Evolutionary conservation across 1,140 invertebrate genomes (phyloP).

Genomic region (Drosophila pruinosa): DNA sequence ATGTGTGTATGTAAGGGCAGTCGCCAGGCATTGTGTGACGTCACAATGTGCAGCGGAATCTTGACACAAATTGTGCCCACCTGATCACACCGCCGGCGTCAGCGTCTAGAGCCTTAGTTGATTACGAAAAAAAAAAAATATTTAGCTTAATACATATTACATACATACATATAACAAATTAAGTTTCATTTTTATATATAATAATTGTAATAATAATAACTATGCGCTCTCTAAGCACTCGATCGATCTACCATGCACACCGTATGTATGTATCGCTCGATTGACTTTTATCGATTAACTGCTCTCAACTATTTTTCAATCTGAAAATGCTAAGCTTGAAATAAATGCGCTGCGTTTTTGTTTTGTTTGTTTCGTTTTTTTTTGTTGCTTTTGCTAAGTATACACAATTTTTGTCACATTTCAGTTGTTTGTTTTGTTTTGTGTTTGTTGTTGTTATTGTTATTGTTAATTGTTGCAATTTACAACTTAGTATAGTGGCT

Average conservation of each 20-base stretch:
- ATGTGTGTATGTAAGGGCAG: slow-evolving; percentile 32
- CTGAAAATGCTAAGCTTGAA: slow-evolving; percentile 37
- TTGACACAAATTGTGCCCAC: too few relatives aligned
- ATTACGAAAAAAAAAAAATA: slow-evolving; percentile 3
- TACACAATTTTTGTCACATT: slow-evolving; percentile 38
- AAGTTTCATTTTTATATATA: slow-evolving; percentile 16
- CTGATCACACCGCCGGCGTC: too few relatives aligned
- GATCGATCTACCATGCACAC: slow-evolving; percentile 11
- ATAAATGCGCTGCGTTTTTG: slow-evolving; percentile 36
- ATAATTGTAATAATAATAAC: slow-evolving; percentile 28
- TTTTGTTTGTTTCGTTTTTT: not conserved
- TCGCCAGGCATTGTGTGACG: slow-evolving; percentile 14
- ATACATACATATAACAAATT: slow-evolving; percentile 38
- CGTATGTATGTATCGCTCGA: slow-evolving; percentile 5
- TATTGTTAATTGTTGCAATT: slow-evolving; percentile 40
- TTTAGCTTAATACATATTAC: slow-evolving; percentile 31
- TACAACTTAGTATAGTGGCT: slow-evolving; percentile 35
- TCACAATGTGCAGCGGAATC: slow-evolving; percentile 9
- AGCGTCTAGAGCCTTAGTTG: slow-evolving; percentile 14
- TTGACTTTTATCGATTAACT: slow-evolving; percentile 11
- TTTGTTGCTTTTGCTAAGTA: slow-evolving; percentile 15
- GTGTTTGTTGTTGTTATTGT: slow-evolving; percentile 7
- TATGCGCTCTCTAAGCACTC: slow-evolving; percentile 7
- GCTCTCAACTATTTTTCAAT: slow-evolving; percentile 1
- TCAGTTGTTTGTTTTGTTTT: slow-evolving; percentile 10